These are phyloP conservation scores for Platypus cylindrus DNA, from an alignment of 2,888 invertebrate genomes.

Conservation along the genomic window DNA sequence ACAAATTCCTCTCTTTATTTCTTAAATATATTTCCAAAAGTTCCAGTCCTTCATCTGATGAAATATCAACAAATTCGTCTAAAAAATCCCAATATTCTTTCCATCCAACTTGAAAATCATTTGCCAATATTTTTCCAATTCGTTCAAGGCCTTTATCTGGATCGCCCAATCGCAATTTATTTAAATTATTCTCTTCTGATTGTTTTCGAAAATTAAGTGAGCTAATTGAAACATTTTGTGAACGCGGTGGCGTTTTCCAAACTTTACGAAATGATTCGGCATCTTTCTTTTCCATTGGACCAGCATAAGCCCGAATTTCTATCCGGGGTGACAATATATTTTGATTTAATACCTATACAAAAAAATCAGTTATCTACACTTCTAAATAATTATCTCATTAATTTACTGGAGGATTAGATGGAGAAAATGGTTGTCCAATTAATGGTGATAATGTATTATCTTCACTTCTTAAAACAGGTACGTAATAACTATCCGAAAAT, in stretches of 20 bases:
- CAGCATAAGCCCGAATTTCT: conserved; percentile 78
- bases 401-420: conserved; percentile 52
- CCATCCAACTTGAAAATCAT: conserved; percentile 66
- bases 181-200: conserved; percentile 12
- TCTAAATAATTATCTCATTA: conserved; percentile 1
- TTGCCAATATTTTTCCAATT: conserved; percentile 63
- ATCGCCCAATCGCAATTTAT: conserved; percentile 40
- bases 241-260: conserved; percentile 74
- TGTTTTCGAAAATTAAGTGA: conserved; percentile 18
- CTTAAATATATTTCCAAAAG: conserved; percentile 61
- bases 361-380: not conserved
- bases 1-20: conserved; percentile 11
- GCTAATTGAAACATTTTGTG: too few species aligned
- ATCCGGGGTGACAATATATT: conserved; percentile 57
- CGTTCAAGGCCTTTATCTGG: conserved; percentile 80
- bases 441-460: conserved; percentile 63
- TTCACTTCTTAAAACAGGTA: conserved; percentile 71
- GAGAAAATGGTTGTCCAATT: conserved; percentile 70
- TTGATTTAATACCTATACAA: conserved; percentile 43
- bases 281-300: conserved; percentile 71
- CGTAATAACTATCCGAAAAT: conserved; percentile 68
- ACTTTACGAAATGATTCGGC: conserved; percentile 60
- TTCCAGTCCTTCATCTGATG: conserved; percentile 57
- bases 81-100: conserved; percentile 90
- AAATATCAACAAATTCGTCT: conserved; percentile 65